Conservation (phyloP, 53 echinoderm and acorn worm genomes). For the Luidia sarsii region DNA sequence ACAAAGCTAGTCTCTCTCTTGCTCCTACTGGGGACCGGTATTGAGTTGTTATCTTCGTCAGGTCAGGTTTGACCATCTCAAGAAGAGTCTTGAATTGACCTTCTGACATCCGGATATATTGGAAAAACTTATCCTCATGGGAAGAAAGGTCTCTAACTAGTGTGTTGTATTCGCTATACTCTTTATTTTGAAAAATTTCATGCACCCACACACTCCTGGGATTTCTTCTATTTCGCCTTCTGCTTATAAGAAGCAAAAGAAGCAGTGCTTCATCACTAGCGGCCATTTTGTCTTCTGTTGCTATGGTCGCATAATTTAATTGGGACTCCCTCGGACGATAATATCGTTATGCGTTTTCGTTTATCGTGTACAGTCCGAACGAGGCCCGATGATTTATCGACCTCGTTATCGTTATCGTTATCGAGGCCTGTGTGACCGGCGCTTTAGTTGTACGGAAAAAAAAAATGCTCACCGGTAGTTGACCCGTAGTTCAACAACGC, state of each 20-base stretch:
- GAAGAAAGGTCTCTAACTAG: constrained; percentile 22
- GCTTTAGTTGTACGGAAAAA: too few species aligned
- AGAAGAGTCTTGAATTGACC: constrained; percentile 26
- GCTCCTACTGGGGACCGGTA: constrained; percentile 15
- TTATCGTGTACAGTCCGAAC: too few species aligned
- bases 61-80: constrained; percentile 20
- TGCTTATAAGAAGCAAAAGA: not conserved
- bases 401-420: too few species aligned
- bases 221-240: not conserved
- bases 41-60: constrained; percentile 19
- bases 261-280: constrained; percentile 7
- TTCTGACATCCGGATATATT: constrained; percentile 40
- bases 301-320: too few species aligned
- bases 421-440: too few species aligned
- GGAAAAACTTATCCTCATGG: constrained; percentile 37
- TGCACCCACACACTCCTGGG: constrained; percentile 2
- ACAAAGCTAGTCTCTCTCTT: constrained; percentile 30
- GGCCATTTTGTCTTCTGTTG: constrained; percentile 12
- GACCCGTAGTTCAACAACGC: too few species aligned
- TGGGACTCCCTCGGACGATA: too few species aligned
- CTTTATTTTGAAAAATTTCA: not conserved
- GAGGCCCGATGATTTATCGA: too few species aligned
- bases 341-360: too few species aligned
- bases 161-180: not conserved
- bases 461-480: too few species aligned